These are phyloP conservation scores for Naso thynnoides DNA, from an alignment of 2,797 vertebrate species.

Conservation along the genomic window DNA sequence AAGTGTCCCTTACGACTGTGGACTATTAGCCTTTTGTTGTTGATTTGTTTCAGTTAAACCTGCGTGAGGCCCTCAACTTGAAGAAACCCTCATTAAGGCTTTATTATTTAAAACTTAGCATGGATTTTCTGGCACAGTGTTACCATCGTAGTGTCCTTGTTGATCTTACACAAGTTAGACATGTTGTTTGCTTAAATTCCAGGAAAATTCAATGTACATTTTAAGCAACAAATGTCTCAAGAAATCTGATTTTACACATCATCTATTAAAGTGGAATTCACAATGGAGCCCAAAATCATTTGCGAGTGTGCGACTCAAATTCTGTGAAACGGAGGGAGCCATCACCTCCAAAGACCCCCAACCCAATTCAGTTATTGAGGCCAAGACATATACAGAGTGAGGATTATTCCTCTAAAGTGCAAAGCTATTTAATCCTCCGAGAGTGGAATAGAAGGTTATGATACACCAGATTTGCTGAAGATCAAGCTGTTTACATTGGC, in stretches of 20 bases:
- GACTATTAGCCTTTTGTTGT: background rate
- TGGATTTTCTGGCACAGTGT: background rate
- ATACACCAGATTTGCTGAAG: slow-evolving; percentile 76
- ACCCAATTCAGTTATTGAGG: slow-evolving; percentile 66
- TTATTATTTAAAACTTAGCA: background rate
- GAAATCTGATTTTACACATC: background rate
- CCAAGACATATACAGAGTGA: slow-evolving; percentile 71
- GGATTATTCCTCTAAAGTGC: slow-evolving; percentile 78
- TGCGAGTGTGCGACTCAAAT: slow-evolving; percentile 29
- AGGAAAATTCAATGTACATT: background rate
- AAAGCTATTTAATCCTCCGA: slow-evolving; percentile 80
- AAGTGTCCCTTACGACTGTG: too few species aligned
- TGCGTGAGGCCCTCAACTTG: background rate
- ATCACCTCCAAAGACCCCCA: slow-evolving; percentile 54
- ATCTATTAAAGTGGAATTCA: slow-evolving; percentile 15
- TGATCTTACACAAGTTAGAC: background rate
- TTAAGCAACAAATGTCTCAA: background rate
- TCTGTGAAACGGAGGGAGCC: slow-evolving; percentile 24
- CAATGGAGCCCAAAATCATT: slow-evolving; percentile 3
- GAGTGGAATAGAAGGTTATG: slow-evolving; percentile 64
- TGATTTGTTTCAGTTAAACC: background rate
- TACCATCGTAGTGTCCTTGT: background rate
- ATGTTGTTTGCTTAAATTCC: background rate
- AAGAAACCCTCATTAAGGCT: too few species aligned
- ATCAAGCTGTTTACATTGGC: slow-evolving; percentile 76